Evolutionary conservation across 2,797 vertebrate genomes (phyloP).

Genomic region (Pagetopsis macropterus): DNA sequence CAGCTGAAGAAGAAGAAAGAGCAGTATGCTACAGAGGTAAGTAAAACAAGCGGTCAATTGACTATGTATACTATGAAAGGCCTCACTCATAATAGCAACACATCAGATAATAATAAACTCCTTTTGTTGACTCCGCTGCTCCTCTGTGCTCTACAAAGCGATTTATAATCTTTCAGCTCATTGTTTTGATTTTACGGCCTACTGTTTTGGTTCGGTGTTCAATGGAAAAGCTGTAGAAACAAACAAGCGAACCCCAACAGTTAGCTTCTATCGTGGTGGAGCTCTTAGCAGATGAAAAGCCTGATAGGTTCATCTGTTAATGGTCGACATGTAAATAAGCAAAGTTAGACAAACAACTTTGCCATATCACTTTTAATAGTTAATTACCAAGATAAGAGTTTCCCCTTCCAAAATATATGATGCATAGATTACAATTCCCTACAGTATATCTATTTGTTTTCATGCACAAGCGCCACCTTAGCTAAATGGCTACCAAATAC

Average conservation of each 20-base stretch:
- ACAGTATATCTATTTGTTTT: no score
- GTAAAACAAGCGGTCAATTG: neutral
- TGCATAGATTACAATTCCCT: neutral
- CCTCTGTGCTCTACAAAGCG: neutral
- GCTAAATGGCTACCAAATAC: no score
- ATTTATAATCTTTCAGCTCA: neutral
- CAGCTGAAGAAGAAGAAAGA: slow-evolving; percentile 89
- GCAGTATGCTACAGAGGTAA: slow-evolving; percentile 89
- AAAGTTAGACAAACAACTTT: neutral
- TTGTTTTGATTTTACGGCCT: neutral
- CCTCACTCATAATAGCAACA: neutral
- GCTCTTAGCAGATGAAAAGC: neutral
- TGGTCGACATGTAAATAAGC: neutral
- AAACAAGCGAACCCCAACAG: neutral
- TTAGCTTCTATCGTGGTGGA: neutral
- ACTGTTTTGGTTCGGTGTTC: neutral
- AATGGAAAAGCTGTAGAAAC: neutral
- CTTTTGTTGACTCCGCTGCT: neutral
- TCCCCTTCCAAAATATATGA: neutral
- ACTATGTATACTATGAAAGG: neutral
- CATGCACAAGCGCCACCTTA: no score
- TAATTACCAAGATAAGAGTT: neutral
- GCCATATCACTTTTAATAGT: neutral
- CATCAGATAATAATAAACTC: neutral
- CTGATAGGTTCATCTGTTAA: neutral